phyloP scores from a whole-genome alignment of 2,113 vertebrate genomes.

The Rhineura floridana region DNA sequence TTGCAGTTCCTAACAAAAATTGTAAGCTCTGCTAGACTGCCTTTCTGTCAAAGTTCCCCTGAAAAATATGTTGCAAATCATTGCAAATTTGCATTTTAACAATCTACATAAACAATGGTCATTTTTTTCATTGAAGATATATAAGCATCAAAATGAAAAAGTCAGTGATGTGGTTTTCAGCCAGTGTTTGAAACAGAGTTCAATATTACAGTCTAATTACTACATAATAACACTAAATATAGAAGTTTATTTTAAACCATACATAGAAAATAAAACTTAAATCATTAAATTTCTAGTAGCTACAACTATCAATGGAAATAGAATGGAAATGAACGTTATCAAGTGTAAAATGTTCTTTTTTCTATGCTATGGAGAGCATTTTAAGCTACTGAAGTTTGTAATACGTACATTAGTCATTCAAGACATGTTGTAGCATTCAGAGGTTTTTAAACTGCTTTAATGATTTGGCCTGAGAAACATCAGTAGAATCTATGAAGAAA shows the following conservation, averaged over 20 bases:
- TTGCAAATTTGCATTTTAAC: neutral
- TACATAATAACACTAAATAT: neutral
- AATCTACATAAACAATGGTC: neutral
- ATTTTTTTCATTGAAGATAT: neutral
- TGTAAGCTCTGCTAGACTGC: neutral
- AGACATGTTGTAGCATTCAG: neutral
- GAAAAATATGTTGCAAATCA: neutral
- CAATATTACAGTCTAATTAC: neutral
- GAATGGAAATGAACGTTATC: conserved; percentile 53
- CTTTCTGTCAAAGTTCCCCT: conserved; percentile 12
- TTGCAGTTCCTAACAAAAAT: neutral
- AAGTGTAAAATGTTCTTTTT: conserved; percentile 44
- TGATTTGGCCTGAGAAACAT: neutral
- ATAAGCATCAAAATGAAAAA: neutral
- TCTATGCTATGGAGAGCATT: neutral
- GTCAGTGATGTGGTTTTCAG: neutral
- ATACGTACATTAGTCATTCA: neutral
- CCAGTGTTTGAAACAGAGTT: neutral
- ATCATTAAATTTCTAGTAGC: conserved; percentile 37
- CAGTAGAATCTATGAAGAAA: neutral
- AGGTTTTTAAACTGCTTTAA: neutral
- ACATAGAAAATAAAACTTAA: conserved; percentile 18
- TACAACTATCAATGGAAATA: conserved; percentile 30
- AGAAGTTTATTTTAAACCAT: conserved; percentile 28
- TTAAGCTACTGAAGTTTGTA: accelerated